These are phyloP conservation scores for Parnassius mnemosyne DNA, from an alignment of 2,888 invertebrate species.

Conservation along the genomic window DNA sequence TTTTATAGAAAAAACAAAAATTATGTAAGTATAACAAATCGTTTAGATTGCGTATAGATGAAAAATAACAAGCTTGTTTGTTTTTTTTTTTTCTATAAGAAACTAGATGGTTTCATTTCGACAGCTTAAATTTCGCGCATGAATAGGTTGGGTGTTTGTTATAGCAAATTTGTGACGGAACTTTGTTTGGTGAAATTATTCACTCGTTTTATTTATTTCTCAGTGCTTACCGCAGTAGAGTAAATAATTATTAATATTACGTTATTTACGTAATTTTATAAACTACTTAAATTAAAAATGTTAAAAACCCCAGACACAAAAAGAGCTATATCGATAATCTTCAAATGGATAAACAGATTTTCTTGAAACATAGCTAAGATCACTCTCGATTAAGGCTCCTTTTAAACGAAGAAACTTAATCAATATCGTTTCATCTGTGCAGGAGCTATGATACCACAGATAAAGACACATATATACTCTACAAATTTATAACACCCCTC, in stretches of 20 bases:
- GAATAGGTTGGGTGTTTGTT: constrained; percentile 4
- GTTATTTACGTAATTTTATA: not conserved
- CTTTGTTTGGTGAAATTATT: constrained; percentile 1
- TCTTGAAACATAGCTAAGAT: too few species aligned
- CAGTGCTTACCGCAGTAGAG: not conserved
- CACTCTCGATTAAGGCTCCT: too few species aligned
- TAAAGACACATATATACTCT: too few species aligned
- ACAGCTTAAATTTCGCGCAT: constrained; percentile 16
- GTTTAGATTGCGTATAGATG: not conserved
- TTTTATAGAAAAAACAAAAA: not conserved
- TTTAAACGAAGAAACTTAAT: too few species aligned
- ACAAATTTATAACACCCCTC: too few species aligned
- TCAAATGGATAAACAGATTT: too few species aligned
- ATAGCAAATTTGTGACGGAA: constrained; percentile 10
- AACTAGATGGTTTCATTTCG: constrained; percentile 4
- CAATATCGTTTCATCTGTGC: too few species aligned
- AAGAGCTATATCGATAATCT: too few species aligned
- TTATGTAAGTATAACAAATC: constrained; percentile 10
- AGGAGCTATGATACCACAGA: too few species aligned
- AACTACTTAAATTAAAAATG: too few species aligned
- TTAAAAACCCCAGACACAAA: too few species aligned
- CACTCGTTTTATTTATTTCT: not conserved
- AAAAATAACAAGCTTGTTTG: not conserved
- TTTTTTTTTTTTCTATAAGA: constrained; percentile 4
- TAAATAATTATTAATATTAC: not conserved